Evolutionary conservation across 2,797 vertebrate species (phyloP).

Genomic region (Danio choprae): DNA sequence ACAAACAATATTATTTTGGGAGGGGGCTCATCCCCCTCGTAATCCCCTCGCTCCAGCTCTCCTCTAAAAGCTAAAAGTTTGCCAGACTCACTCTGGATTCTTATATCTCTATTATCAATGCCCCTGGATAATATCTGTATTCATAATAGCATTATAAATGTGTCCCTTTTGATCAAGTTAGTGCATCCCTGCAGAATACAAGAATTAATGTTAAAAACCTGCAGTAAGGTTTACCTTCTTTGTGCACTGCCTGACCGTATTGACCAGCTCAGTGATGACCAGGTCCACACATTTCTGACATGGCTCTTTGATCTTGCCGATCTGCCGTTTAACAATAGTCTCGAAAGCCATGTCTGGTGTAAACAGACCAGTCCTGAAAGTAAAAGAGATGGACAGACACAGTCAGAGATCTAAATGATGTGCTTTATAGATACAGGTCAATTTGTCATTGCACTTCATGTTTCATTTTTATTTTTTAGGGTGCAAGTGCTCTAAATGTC

Average conservation of each 20-base stretch:
- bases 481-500: slow-evolving; percentile 5
- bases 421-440: background rate
- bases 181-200: slow-evolving; percentile 3
- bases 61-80: too few relatives aligned
- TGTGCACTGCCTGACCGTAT: slow-evolving; percentile 95
- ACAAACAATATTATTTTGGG: too few relatives aligned
- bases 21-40: too few relatives aligned
- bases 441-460: background rate
- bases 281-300: slow-evolving; percentile 98
- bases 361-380: slow-evolving; percentile 92
- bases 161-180: background rate
- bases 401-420: background rate
- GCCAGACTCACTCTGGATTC: too few relatives aligned
- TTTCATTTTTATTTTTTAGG: background rate
- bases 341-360: slow-evolving; percentile 98
- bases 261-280: slow-evolving; percentile 96
- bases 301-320: slow-evolving; percentile 94
- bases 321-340: slow-evolving; percentile 96
- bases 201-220: background rate
- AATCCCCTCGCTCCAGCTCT: too few relatives aligned
- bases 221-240: slow-evolving; percentile 86
- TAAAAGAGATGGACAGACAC: slow-evolving; percentile 7
- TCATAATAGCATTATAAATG: too few relatives aligned
- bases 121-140: too few relatives aligned
- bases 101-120: too few relatives aligned